Base-by-base conservation (phyloP, 2,888 invertebrate species). In the Tenthredo livida region DNA sequence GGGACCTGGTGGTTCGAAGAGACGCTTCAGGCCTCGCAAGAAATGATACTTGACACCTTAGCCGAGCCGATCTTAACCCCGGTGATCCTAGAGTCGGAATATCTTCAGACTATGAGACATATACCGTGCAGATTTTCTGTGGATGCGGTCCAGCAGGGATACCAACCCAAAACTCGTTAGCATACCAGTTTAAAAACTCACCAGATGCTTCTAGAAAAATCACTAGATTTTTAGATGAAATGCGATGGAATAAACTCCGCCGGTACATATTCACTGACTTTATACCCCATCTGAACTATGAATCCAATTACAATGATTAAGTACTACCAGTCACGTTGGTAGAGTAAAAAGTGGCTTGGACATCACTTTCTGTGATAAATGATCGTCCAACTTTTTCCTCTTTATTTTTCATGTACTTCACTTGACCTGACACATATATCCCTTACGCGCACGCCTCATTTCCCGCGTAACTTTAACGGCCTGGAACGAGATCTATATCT, bases 41-140 rank as follows among this genome's bases (percentile, higher is more conserved):
- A 80, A 80, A 80, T 54, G 37, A 61, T 43, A 80, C 80, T 80
- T 65, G 61, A 61, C 58, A 37, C 80, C 21, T 25, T 37, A 61
- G 17, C 80, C 37, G 80, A 61, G 40, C 17, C 15, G 80, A 50
- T 80, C 80, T 80, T 61, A 80, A 80, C 80, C 61, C 33, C 65
- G 29, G 54, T 54, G 77, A 77, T 54, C 37, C 21, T 50, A 37
- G 65, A 40, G 65, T 33, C 61, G 40, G 1, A n/a, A n/a, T 73
- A 40, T 7, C 25, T n/a, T 33, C 0, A 37, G 70, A n/a, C 9
- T 29, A 3, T n/a, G n/a, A n/a, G 2, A 37, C 0, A 73, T 67
- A 17, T 15, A 33, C 67, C 37, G n/a, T n/a, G n/a, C n/a, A n/a
- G n/a, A n/a, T n/a, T n/a, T n/a, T n/a, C n/a, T n/a, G n/a, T n/a